These are phyloP conservation scores for Stenolophus ochropezus DNA, from an alignment of 2,888 invertebrate genomes.

Conservation along the genomic window DNA sequence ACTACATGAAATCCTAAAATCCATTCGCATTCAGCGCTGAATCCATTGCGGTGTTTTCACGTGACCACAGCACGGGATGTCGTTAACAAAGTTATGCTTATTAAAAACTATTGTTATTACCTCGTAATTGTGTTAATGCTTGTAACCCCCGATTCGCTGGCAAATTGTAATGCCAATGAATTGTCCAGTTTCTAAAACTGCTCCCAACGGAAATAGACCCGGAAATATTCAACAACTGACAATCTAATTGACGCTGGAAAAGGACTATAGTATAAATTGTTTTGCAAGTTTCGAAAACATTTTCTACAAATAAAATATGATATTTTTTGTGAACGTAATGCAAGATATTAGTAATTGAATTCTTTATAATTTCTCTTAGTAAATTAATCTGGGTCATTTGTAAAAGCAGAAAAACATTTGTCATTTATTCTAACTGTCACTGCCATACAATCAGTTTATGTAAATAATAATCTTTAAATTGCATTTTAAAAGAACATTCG, in stretches of 20 bases:
- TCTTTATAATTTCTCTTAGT: too few species aligned
- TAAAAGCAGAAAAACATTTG: too few species aligned
- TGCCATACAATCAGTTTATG: too few species aligned
- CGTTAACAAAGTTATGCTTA: constrained; percentile 1
- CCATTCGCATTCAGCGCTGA: not conserved
- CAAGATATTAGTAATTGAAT: too few species aligned
- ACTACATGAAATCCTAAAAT: not conserved
- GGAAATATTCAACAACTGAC: not conserved
- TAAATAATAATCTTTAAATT: too few species aligned
- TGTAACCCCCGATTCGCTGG: not conserved
- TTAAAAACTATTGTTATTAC: constrained; percentile 6
- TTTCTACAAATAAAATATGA: too few species aligned
- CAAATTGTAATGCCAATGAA: not conserved
- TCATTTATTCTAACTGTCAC: too few species aligned
- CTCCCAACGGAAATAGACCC: not conserved
- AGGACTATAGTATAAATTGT: too few species aligned
- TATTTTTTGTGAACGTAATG: too few species aligned
- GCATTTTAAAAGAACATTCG: too few species aligned
- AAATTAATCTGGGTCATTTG: too few species aligned
- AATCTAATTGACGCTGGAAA: not conserved
- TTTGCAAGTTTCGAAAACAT: too few species aligned
- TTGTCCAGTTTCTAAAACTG: not conserved
- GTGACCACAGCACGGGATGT: not conserved
- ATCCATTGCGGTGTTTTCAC: not conserved
- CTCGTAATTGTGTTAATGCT: not conserved